These are phyloP conservation scores for Mormyrus hasselquistii DNA, from an alignment of 2,797 vertebrate species.

Conservation along the genomic window DNA sequence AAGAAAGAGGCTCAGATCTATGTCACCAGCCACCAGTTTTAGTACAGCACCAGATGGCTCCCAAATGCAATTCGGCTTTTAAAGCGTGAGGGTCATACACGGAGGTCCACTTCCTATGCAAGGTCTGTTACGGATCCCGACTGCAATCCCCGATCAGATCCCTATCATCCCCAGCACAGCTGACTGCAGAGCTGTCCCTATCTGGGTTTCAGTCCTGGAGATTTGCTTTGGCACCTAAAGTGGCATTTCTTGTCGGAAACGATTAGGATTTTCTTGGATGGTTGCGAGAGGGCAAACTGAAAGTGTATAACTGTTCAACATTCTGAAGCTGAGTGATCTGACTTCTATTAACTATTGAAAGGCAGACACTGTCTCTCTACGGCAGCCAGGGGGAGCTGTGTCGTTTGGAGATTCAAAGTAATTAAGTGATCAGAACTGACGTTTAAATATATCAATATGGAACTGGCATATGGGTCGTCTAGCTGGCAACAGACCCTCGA, in stretches of 20 bases:
- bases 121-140: slow-evolving; percentile 39
- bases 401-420: neutral
- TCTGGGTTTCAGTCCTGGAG: neutral
- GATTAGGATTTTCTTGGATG: neutral
- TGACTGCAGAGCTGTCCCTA: neutral
- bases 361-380: neutral
- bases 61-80: neutral
- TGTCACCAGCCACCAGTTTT: slow-evolving; percentile 2
- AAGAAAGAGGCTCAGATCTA: neutral
- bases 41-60: slow-evolving; percentile 6
- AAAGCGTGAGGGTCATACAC: neutral
- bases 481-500: neutral
- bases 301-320: neutral
- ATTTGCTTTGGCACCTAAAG: neutral
- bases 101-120: neutral
- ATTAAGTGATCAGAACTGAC: slow-evolving; percentile 7
- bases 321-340: neutral
- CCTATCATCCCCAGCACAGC: neutral
- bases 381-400: neutral
- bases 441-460: neutral
- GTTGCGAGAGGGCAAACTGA: neutral
- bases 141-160: slow-evolving; percentile 50
- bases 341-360: neutral
- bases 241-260: neutral
- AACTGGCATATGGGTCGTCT: neutral